Base-by-base conservation (phyloP, 2,888 invertebrate genomes). In the Drosophila histrio region DNA sequence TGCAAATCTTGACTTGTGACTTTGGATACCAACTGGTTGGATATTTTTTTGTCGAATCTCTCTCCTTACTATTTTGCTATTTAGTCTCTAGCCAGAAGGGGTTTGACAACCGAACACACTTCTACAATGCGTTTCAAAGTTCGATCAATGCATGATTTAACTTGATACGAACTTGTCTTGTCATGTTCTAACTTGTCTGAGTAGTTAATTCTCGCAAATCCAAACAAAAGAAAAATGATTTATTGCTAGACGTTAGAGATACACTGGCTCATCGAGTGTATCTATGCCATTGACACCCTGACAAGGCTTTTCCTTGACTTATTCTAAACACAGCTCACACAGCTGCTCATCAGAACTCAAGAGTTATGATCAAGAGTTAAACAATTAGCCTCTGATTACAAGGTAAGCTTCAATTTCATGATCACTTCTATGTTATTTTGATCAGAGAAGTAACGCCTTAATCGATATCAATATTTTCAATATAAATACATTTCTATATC, bases 1-100 rank as follows among this genome's bases (percentile, higher is more conserved):
- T 75, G 63, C 61, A 69, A 80, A 80, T 56, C 68, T 52, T 62
- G 77, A 67, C 66, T 79, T 68, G 44, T 59, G 71, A 74, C 60
- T 71, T 78, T 77, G 77, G 53, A 63, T 46, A 41, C 17, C 63
- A 63, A 57, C 62, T 63, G 57, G 47, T 64, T 76, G 60, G 49
- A 59, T 15, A 36, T 57, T 53, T 43, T 19, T 53, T 15, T n/a
- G n/a, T 28, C 2, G 3, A 4, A 17, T 44, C 38, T 7, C 11
- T 62, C 15, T 39, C 8, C 15, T 32, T 54, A 26, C 32, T n/a
- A 5, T 24, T 15, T 32, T 24, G 43, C 47, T 44, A 15, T 57
- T 53, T n/a, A 36, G 15, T 17, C 43, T n/a, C 19, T 32, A 11
- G 17, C 39, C n/a, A 8, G 39, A 52, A 46, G 49, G 19, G 30